Evolutionary conservation across 2,113 vertebrate species (phyloP), one percentile per base, ranked within the genome.

Genomic region (Prunella himalayana): DNA sequence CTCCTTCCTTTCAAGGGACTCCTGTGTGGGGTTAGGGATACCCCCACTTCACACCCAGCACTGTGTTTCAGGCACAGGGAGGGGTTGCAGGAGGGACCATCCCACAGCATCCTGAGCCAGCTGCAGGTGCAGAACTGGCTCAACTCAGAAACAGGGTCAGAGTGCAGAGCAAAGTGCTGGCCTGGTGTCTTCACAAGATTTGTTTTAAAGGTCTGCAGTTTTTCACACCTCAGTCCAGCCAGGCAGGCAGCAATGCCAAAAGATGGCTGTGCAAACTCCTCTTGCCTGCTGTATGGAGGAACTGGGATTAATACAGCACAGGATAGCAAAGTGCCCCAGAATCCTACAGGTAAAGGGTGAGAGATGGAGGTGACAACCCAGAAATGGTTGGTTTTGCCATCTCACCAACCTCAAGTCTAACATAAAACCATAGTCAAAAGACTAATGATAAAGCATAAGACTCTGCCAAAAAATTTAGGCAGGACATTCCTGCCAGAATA

Each of bases 391-490:
- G 0, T 9, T 88, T 73, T 72, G 41, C 56, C 57, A 51, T n/a
- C 11, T 42, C 64, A 71, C 9, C 22, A 63, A 56, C n/a, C 53
- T 57, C n/a, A 59, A 54, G 16, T 60, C n/a, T 64, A 45, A 39
- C 53, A 45, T 84, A 57, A 90, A 96, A 68, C 20, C 21, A 5
- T 21, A 51, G 12, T 37, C 49, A 53, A 70, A 86, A 69, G 68
- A n/a, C 18, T 47, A 78, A 64, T 51, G 76, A 94, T 75, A 93
- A 96, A 91, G 86, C 75, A 97, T 83, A 95, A 94, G 12, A 15
- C n/a, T 79, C 49, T 91, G 78, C 50, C 78, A 92, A 80, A 94
- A 83, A 88, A 72, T 37, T 84, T 15, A 93, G 61, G 53, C 65
- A 79, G 45, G 61, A 84, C 15, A 33, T 78, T 91, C 41, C 47